Conservation (phyloP, 2,797 vertebrate genomes). For the Sorex maritimensis region DNA sequence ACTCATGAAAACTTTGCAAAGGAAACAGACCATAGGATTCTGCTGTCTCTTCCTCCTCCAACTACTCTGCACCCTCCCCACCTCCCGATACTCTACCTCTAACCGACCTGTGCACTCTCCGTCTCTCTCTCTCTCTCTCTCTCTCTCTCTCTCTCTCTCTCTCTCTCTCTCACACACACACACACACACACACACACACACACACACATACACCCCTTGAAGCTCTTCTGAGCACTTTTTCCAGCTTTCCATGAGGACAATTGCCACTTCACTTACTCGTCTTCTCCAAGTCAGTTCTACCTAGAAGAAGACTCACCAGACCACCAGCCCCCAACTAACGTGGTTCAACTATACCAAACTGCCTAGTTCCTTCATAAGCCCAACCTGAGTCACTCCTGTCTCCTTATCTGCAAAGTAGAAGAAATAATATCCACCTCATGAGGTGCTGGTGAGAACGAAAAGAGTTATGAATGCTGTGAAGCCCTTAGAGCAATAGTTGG, state of each 20-base stretch:
- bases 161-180: too few relatives aligned
- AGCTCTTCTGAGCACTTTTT: not conserved
- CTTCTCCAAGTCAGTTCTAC: not conserved
- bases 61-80: too few relatives aligned
- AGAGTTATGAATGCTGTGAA: not conserved
- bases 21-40: not conserved
- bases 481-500: not conserved
- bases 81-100: not conserved
- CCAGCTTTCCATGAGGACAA: accelerated
- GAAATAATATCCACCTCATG: not conserved
- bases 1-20: slow-evolving; percentile 12
- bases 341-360: not conserved
- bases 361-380: not conserved
- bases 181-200: too few relatives aligned
- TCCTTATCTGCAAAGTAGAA: slow-evolving; percentile 6
- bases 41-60: not conserved
- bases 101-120: not conserved
- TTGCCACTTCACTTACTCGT: not conserved
- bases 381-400: not conserved
- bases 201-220: too few relatives aligned
- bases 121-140: too few relatives aligned
- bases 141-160: too few relatives aligned
- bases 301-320: not conserved
- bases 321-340: not conserved
- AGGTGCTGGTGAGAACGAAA: not conserved